phyloP scores from a whole-genome alignment of 1,140 invertebrate species.

The Pogonognathellus flavescens region DNA sequence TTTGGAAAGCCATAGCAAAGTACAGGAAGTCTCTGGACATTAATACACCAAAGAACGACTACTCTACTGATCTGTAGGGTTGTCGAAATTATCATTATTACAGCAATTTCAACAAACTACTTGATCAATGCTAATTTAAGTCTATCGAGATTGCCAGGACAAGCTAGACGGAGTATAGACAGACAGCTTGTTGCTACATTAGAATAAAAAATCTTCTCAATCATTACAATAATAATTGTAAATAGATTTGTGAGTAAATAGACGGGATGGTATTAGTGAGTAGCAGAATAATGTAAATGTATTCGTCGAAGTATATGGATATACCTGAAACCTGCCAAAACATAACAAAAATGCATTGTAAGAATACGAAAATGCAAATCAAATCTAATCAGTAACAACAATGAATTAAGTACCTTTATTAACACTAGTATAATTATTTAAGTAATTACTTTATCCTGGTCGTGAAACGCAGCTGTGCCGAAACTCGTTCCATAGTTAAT shows the following conservation, averaged over 20 bases:
- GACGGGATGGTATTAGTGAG: too few relatives aligned
- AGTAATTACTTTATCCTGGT: not conserved
- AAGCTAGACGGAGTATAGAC: not conserved
- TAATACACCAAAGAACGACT: conserved; percentile 27
- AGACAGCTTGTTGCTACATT: not conserved
- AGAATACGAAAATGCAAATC: not conserved
- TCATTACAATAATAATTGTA: too few relatives aligned
- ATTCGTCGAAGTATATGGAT: not conserved
- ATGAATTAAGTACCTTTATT: not conserved
- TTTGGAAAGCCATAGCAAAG: conserved; percentile 75
- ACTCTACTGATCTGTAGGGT: conserved; percentile 54
- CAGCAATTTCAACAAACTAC: not conserved
- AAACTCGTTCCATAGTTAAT: not conserved
- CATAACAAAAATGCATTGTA: not conserved
- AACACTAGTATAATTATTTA: not conserved
- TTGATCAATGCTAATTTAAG: not conserved
- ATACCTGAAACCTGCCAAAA: not conserved
- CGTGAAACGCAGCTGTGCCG: not conserved
- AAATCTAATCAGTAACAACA: not conserved
- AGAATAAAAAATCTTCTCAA: too few relatives aligned
- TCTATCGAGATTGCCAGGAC: not conserved
- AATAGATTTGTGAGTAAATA: too few relatives aligned
- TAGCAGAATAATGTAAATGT: not conserved
- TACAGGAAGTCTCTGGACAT: conserved; percentile 68
- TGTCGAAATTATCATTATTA: not conserved